Evolutionary conservation across 2,888 invertebrate species (phyloP).

Genomic region (Entomobrya multifasciata): DNA sequence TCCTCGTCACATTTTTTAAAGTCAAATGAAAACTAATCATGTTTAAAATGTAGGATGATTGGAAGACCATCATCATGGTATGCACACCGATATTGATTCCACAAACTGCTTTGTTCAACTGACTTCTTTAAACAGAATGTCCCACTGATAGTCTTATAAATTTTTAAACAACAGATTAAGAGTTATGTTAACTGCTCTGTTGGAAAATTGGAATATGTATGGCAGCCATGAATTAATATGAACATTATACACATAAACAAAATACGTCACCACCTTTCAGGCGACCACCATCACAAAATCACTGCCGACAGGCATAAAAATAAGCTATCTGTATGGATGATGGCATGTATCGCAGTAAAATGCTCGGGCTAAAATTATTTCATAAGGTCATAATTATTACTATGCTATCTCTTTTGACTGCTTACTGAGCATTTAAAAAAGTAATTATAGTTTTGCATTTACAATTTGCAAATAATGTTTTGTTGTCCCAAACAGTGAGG

Average conservation of each 20-base stretch:
- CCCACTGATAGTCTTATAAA: neutral
- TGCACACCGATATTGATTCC: constrained; percentile 5
- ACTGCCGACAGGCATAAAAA: constrained; percentile 23
- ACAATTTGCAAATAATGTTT: constrained; percentile 35
- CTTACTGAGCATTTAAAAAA: neutral
- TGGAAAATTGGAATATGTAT: neutral
- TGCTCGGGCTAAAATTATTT: neutral
- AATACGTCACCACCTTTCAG: neutral
- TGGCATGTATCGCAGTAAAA: constrained; percentile 16
- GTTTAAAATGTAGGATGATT: too few species aligned
- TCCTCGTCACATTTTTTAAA: neutral
- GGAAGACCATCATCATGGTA: constrained; percentile 5
- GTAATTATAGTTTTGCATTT: constrained; percentile 41
- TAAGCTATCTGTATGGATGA: neutral
- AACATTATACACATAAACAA: neutral
- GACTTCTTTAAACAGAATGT: neutral
- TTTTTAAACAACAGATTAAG: constrained; percentile 8
- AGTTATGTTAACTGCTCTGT: neutral
- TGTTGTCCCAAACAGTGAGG: constrained; percentile 17
- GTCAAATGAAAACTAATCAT: neutral
- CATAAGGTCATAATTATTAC: constrained; percentile 53
- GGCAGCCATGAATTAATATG: neutral
- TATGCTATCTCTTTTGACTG: neutral
- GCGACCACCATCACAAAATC: constrained; percentile 21
- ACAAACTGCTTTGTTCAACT: constrained; percentile 5